Conservation (phyloP, 2,797 vertebrate genomes). For the Macroramphosus scolopax region DNA sequence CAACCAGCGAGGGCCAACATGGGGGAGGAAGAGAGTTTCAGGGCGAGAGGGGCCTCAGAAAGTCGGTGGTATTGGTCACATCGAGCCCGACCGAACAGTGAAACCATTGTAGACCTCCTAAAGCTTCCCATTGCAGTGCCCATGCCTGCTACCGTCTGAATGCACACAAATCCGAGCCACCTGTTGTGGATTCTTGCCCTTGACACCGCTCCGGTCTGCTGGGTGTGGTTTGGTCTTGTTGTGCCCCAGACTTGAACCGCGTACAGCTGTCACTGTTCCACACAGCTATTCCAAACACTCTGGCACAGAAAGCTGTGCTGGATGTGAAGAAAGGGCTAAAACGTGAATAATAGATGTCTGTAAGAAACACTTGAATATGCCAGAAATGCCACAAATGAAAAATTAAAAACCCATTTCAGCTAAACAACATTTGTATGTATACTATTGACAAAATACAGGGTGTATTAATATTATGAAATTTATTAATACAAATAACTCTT, state of each 20-base stretch:
- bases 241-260: slow-evolving; percentile 74
- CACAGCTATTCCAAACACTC: slow-evolving; percentile 49
- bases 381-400: not conserved
- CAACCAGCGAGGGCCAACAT: slow-evolving; percentile 2
- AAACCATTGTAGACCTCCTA: slow-evolving; percentile 27
- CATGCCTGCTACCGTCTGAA: slow-evolving; percentile 50
- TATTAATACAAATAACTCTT: no score
- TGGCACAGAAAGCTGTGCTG: slow-evolving; percentile 23
- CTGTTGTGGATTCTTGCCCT: slow-evolving; percentile 70
- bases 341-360: slow-evolving; percentile 11
- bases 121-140: slow-evolving; percentile 11
- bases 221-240: slow-evolving; percentile 50
- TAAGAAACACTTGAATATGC: not conserved
- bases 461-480: no score
- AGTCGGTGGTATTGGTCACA: slow-evolving; percentile 47
- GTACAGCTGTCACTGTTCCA: slow-evolving; percentile 65
- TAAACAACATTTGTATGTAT: no score
- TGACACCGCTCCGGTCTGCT: slow-evolving; percentile 41
- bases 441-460: no score
- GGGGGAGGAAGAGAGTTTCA: not conserved
- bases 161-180: slow-evolving; percentile 44
- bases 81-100: slow-evolving; percentile 39
- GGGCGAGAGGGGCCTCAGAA: slow-evolving; percentile 8
- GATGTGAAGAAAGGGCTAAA: slow-evolving; percentile 4
- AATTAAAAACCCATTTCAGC: no score